phyloP scores from a whole-genome alignment of 2,797 vertebrate species.

The Sorex maritimensis region DNA sequence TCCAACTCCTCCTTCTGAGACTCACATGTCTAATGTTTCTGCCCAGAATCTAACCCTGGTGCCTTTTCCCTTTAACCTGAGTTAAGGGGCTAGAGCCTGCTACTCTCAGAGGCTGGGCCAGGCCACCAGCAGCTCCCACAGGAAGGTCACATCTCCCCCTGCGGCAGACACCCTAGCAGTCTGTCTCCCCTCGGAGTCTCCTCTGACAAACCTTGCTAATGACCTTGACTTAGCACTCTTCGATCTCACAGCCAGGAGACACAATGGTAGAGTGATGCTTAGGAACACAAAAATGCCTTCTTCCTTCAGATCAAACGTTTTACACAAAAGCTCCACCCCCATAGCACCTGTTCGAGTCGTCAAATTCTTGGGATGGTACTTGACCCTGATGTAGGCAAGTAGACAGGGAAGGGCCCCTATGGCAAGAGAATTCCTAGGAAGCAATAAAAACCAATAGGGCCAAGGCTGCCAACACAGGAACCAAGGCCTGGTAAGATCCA shows the following conservation, averaged over 20 bases:
- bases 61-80: conserved; percentile 49
- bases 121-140: not conserved
- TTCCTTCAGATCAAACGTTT: conserved; percentile 49
- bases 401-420: too few species aligned
- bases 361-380: not conserved
- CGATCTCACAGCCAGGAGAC: conserved; percentile 68
- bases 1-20: not conserved
- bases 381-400: not conserved
- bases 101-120: not conserved
- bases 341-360: not conserved
- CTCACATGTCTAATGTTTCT: conserved; percentile 29
- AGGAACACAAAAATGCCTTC: not conserved
- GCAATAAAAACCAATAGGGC: too few species aligned
- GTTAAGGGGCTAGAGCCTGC: not conserved
- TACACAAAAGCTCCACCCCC: not conserved
- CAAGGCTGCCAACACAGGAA: too few species aligned
- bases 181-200: conserved; percentile 19
- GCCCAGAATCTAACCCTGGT: conserved; percentile 6
- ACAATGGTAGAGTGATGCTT: not conserved
- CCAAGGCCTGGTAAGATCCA: too few species aligned
- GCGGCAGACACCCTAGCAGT: not conserved
- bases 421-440: too few species aligned
- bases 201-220: not conserved
- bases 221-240: conserved; percentile 60
- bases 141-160: not conserved